These are phyloP conservation scores for Habropoda laboriosa DNA, from an alignment of 1,140 invertebrate genomes.

Conservation along the genomic window DNA sequence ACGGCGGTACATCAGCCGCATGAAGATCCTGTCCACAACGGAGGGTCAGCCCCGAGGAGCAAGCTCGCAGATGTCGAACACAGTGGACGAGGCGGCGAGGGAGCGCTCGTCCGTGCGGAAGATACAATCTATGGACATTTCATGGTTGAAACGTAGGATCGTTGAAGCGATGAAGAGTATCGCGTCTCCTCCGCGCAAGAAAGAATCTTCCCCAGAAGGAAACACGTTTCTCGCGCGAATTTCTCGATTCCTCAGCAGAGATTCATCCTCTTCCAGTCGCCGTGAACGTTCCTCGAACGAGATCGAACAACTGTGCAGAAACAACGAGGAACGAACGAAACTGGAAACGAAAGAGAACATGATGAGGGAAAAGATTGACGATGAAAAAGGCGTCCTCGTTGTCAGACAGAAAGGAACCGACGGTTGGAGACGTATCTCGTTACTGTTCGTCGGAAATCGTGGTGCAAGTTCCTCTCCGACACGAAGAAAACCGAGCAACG, in stretches of 20 bases:
- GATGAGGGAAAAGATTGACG: background rate
- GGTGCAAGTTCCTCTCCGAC: background rate
- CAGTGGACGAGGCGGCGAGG: background rate
- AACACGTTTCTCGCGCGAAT: slow-evolving; percentile 7
- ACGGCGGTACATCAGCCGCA: slow-evolving; percentile 9
- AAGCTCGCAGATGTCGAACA: background rate
- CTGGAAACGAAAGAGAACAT: no score
- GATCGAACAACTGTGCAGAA: background rate
- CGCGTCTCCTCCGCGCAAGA: slow-evolving; percentile 33
- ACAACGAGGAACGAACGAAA: background rate
- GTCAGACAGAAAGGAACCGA: background rate
- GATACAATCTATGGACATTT: slow-evolving; percentile 45
- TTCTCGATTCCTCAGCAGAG: background rate
- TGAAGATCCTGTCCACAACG: slow-evolving; percentile 2
- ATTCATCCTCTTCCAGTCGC: background rate
- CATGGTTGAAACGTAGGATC: slow-evolving; percentile 34
- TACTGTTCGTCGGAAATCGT: background rate
- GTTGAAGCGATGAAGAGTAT: slow-evolving; percentile 55
- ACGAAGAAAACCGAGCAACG: slow-evolving; percentile 11
- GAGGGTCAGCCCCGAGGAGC: background rate
- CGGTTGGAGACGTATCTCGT: background rate
- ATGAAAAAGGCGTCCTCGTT: no score
- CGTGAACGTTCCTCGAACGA: slow-evolving; percentile 21
- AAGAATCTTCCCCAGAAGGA: background rate
- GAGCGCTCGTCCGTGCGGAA: slow-evolving; percentile 9